A percentile compares a stretch with the other conserved stretches of the same genome.
Conservation (phyloP, 2,113 vertebrate species). For the Setophaga petechia region DNA sequence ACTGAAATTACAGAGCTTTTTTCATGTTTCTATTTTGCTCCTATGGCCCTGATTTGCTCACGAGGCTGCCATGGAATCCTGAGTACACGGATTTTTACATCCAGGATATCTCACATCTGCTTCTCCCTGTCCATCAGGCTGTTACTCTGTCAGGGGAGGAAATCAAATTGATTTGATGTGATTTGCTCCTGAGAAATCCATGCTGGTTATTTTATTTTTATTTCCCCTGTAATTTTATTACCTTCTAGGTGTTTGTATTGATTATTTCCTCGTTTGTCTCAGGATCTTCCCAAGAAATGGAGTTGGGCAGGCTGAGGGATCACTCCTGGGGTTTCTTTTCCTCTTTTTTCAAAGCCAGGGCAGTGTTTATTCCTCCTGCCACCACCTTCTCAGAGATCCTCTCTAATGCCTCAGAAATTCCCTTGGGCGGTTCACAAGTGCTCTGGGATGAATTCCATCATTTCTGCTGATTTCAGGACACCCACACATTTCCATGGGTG, state of each 20-base stretch:
- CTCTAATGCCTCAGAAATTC: not conserved
- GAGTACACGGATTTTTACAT: not conserved
- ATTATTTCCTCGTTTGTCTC: slow-evolving; percentile 39
- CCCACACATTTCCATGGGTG: not conserved
- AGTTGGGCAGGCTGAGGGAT: not conserved
- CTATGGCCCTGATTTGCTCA: not conserved
- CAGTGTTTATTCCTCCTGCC: not conserved
- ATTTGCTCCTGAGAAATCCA: slow-evolving; percentile 32
- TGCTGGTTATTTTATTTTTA: not conserved
- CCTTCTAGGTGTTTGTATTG: slow-evolving; percentile 10
- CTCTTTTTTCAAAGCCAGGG: not conserved
- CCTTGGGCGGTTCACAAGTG: not conserved
- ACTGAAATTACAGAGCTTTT: not conserved
- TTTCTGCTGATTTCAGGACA: not conserved
- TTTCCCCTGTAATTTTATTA: slow-evolving; percentile 2
- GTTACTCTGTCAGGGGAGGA: not conserved
- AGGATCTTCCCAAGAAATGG: slow-evolving; percentile 4
- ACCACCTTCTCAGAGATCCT: not conserved
- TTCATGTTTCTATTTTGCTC: not conserved
- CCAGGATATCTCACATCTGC: not conserved
- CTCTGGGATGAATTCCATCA: not conserved
- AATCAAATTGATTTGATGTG: slow-evolving; percentile 21
- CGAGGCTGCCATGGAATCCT: not conserved
- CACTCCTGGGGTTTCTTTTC: not conserved
- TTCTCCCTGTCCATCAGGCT: not conserved